phyloP scores from a whole-genome alignment of 2,888 invertebrate genomes.

The Drosophila barbarae region DNA sequence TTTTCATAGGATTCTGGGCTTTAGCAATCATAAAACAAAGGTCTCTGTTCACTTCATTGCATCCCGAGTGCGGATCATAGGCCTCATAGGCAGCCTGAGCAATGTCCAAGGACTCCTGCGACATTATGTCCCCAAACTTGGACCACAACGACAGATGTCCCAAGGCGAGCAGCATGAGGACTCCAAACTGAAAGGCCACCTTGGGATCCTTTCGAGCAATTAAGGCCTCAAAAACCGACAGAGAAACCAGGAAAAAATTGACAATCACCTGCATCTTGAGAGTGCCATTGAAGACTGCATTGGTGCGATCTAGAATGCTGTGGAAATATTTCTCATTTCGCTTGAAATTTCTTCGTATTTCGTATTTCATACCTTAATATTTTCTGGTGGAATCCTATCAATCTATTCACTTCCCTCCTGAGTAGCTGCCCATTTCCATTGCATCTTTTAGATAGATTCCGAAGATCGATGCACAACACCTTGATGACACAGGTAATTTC shows the following conservation, averaged over 20 bases:
- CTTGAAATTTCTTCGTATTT: neutral
- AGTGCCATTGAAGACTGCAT: conserved; percentile 12
- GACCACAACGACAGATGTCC: conserved; percentile 25
- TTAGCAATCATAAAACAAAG: conserved; percentile 1
- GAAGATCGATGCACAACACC: conserved; percentile 10
- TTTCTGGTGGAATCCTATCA: conserved; percentile 5
- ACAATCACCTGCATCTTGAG: conserved; percentile 19
- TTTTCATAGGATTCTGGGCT: conserved; percentile 7
- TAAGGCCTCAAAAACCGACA: conserved; percentile 21
- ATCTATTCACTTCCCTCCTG: neutral
- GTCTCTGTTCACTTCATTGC: neutral
- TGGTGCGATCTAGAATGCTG: conserved; percentile 15
- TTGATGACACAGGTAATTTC: conserved; percentile 5
- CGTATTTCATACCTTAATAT: neutral
- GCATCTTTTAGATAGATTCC: neutral
- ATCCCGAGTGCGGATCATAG: conserved; percentile 2
- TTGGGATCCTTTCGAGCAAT: conserved; percentile 18
- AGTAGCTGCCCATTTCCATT: neutral
- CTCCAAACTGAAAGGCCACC: conserved; percentile 7
- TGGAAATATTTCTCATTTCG: neutral
- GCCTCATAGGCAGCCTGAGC: conserved; percentile 21
- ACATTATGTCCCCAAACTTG: neutral
- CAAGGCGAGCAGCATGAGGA: conserved; percentile 16
- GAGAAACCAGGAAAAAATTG: conserved; percentile 15
- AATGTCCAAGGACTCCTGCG: conserved; percentile 5